Conservation (phyloP, 2,888 invertebrate species). For the Clostera curtula region DNA sequence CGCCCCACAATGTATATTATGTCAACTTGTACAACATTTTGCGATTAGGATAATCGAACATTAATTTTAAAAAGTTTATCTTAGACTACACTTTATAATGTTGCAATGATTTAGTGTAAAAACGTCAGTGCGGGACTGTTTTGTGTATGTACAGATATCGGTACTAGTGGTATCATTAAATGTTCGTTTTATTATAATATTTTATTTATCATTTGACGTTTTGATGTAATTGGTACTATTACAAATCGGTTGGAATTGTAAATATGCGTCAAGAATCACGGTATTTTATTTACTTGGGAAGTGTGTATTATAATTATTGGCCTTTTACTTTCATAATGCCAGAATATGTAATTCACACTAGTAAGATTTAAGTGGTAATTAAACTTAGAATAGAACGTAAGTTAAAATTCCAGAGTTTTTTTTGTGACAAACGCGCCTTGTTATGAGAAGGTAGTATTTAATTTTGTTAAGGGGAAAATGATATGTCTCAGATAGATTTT, state of each 20-base stretch:
- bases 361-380: constrained; percentile 43
- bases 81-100: constrained; percentile 39
- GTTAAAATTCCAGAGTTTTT: constrained; percentile 47
- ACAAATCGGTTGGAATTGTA: constrained; percentile 32
- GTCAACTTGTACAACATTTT: constrained; percentile 66
- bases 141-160: constrained; percentile 43
- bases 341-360: constrained; percentile 27
- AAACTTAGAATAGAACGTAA: constrained; percentile 29
- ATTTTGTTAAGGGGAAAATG: constrained; percentile 46
- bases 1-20: constrained; percentile 70
- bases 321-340: constrained; percentile 27
- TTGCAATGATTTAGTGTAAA: constrained; percentile 54
- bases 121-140: constrained; percentile 43
- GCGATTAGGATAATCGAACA: constrained; percentile 36
- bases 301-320: constrained; percentile 19
- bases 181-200: constrained; percentile 23
- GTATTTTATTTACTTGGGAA: constrained; percentile 17
- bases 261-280: constrained; percentile 38
- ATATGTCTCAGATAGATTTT: constrained; percentile 57
- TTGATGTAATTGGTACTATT: constrained; percentile 9
- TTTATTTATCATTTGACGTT: constrained; percentile 12
- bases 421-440: constrained; percentile 44
- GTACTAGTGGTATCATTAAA: constrained; percentile 27
- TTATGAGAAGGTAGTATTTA: constrained; percentile 40
- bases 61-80: constrained; percentile 42